These are phyloP conservation scores for Mesorhabditis spiculigera DNA, from an alignment of 2,888 invertebrate genomes.

Conservation along the genomic window DNA sequence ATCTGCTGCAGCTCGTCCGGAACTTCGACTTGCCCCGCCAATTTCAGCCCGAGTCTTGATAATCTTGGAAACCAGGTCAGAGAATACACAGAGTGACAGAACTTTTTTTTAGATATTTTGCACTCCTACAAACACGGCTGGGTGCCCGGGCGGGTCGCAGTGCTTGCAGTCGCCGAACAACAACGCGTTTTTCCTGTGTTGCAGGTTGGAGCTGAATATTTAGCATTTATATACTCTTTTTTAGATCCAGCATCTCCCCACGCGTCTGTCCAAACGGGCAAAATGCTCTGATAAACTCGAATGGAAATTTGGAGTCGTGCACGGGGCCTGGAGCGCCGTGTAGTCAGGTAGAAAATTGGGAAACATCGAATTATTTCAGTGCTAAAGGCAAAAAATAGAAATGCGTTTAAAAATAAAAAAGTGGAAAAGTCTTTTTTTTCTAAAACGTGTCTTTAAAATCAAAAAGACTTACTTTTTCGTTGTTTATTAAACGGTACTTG, in stretches of 20 bases:
- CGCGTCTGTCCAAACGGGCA: conserved; percentile 50
- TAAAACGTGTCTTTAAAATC: too few relatives aligned
- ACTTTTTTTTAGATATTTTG: conserved; percentile 18
- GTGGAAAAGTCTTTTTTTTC: too few relatives aligned
- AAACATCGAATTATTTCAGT: too few relatives aligned
- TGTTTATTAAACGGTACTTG: too few relatives aligned
- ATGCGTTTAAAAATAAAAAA: too few relatives aligned
- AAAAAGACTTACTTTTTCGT: too few relatives aligned
- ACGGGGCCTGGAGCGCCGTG: conserved; percentile 47
- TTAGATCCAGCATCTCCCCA: conserved; percentile 21
- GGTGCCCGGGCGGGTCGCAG: conserved; percentile 29
- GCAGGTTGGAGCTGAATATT: conserved; percentile 9
- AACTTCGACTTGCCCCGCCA: conserved; percentile 39
- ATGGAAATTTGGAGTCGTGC: conserved; percentile 42
- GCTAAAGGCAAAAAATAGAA: too few relatives aligned
- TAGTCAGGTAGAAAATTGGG: conserved; percentile 17
- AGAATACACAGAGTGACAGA: conserved; percentile 5
- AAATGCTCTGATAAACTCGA: conserved; percentile 43
- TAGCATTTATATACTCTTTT: conserved; percentile 32
- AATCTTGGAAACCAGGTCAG: conserved; percentile 28
- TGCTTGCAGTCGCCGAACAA: conserved; percentile 36
- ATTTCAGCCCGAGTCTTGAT: conserved; percentile 36
- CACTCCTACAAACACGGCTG: conserved; percentile 1
- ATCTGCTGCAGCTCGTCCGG: conserved; percentile 40
- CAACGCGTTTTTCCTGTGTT: conserved; percentile 22